These are phyloP conservation scores for Lepus townsendii DNA, from an alignment of 2,797 vertebrate species.

Conservation along the genomic window DNA sequence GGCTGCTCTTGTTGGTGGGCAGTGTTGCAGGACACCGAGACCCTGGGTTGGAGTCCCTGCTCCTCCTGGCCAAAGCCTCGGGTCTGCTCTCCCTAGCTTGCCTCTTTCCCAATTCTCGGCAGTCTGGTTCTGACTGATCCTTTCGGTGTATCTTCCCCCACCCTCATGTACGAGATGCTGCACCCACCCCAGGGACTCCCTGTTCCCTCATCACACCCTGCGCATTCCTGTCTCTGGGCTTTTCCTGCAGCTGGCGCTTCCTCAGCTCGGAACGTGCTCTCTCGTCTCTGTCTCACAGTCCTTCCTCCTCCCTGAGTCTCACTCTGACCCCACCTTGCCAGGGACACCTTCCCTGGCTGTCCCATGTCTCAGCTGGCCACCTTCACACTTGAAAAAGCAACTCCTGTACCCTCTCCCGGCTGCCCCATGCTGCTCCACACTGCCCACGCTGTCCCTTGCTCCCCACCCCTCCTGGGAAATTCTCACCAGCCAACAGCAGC, in stretches of 20 bases:
- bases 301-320: neutral
- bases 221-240: neutral
- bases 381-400: neutral
- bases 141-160: neutral
- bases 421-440: too few relatives aligned
- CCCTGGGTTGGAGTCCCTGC: too few relatives aligned
- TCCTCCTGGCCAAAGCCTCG: neutral
- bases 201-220: neutral
- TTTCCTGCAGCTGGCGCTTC: neutral
- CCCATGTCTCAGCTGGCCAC: neutral
- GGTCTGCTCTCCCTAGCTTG: neutral
- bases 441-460: too few relatives aligned
- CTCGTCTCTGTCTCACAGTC: neutral
- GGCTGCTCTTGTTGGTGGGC: too few relatives aligned
- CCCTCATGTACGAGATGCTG: accelerated
- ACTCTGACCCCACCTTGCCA: neutral
- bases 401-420: accelerated
- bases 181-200: neutral
- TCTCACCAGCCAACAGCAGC: neutral
- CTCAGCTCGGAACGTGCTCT: neutral
- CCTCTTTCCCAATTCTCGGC: neutral
- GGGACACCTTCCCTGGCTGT: neutral
- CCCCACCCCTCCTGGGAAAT: neutral
- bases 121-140: neutral
- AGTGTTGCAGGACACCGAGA: too few relatives aligned